Evolutionary conservation across 2,888 invertebrate species (phyloP), one percentile per base, ranked within the genome.

Genomic region (Megaustenia siamemsis): DNA sequence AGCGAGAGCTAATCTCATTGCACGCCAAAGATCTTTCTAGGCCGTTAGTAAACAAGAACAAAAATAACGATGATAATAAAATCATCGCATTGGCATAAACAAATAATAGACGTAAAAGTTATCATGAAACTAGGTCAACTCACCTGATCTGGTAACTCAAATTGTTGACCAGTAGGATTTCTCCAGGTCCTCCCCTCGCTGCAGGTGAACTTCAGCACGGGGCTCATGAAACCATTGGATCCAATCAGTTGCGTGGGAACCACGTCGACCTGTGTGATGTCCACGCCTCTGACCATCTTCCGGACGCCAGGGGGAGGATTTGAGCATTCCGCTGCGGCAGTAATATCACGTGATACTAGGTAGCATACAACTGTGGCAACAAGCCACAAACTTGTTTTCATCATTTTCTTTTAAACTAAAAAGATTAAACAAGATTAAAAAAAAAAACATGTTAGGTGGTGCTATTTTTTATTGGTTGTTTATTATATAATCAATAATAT

Each of bases 141-240:
- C 28, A 86, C 83, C 80, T 86, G 86, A 56, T 86, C 86, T 40
- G 86, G 86, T 10, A 85, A 28, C 40, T 86, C 60, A 56, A 83
- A 86, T 6, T 49, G n/a, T 1, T 12, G 12, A 45, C 81, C 76
- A 1, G 6, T 40, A 0, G 69, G 79, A 28, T 3, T 78, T 15
- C 24, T 78, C 66, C 68, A 45, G 21, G 40, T 78, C 76, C 69
- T 68, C 4, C 49, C 35, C 0, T n/a, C n/a, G 53, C 71, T 63
- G 56, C 86, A 86, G 45, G 86, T 82, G 73, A 82, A 86, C 12
- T 78, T 76, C 28, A 86, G 15, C 10, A 84, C 71, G 1, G 81
- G 84, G 18, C 78, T 78, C 73, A 66, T 77, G 66, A 77, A 73
- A 32, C 83, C 83, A 35, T 81, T 45, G 66, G 28, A 32, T 28